Evolutionary conservation across 2,888 invertebrate species (phyloP), one percentile per base, ranked within the genome.

Genomic region (Oegoconia quadripuncta): DNA sequence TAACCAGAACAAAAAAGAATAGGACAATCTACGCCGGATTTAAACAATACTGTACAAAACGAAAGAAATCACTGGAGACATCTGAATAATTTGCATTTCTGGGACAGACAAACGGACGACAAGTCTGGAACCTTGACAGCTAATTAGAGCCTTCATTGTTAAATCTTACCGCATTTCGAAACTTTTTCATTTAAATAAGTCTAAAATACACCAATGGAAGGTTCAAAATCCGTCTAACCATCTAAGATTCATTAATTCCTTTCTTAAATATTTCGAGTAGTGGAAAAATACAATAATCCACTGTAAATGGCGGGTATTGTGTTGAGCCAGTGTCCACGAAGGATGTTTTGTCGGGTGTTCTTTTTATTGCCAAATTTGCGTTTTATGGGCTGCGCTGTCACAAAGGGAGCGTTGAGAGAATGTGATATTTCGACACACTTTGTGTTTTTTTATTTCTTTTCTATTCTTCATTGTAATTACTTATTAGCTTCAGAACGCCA

Each of bases 341-440:
- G 83, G 74, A 75, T 83, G 76, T 74, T 83, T 80, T 77, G 74
- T 71, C 68, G 67, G 74, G 77, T 71, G 74, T 78, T 80, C 76
- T 76, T 86, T 84, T 87, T 87, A 86, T 83, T 81, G 82, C 75
- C 67, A 68, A 86, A 86, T 87, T 86, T 86, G 86, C 84, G 84
- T 87, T 87, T 87, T 86, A 87, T 84, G 71, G 81, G 57, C 69
- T 69, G 74, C 76, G 72, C 5, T 20, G 16, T 17, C 27, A 63
- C 74, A 68, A 66, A 78, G 79, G 77, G 80, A 72, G 63, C 57
- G 62, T 56, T 68, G 65, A 71, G 65, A 60, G 66, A 74, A 73
- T 78, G 77, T 82, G 82, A 78, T 78, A 81, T 70, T 59, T 73
- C 55, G 63, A 71, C 70, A 67, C 65, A 67, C 64, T 64, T 67